Base-by-base conservation (phyloP, 2,797 vertebrate species). In the Nasua narica region DNA sequence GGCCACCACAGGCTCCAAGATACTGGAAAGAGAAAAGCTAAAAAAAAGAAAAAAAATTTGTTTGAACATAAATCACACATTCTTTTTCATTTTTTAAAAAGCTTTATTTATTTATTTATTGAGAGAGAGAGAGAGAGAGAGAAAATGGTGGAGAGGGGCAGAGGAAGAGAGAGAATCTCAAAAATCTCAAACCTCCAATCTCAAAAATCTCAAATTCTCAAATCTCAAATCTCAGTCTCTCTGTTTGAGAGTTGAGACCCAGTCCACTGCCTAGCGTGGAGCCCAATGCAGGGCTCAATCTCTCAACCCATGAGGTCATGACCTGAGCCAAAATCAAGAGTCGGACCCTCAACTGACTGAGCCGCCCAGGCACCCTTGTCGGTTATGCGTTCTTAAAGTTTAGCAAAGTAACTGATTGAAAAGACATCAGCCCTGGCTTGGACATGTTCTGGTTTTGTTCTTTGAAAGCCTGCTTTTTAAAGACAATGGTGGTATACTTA, bases 371-470 rank as follows among this genome's bases (percentile, higher is more conserved):
- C 0, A 1, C 43, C 43, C 19, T n/a, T 50, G 15, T 90, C 62
- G 79, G 32, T 94, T 87, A 81, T 0, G 29, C 52, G n/a, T 91
- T 87, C 27, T 94, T 94, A 90, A 90, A 94, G 10, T 77, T 87
- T 54, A 87, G 29, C 16, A 77, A 48, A 72, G 13, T 74, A 40
- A 35, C 29, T 92, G 43, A 54, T 48, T 70, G 83, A 62, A 84
- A 95, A 88, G 13, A 56, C 12, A 43, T 46, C 43, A 76, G 72
- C 29, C 29, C 43, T 48, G 27, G 27, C 72, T 32, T 76, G 4
- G 11, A 32, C 19, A 72, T 35, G 15, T 70, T 2, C 58, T 91
- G 43, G 58, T 3, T 95, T 72, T 72, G 43, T 76, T 72, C 32
- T 77, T 74, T 90, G 65, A 78, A 74, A 92, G 37, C 29, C 6